Base-by-base conservation (phyloP, 1,140 invertebrate genomes). In the Sesamia nonagrioides region DNA sequence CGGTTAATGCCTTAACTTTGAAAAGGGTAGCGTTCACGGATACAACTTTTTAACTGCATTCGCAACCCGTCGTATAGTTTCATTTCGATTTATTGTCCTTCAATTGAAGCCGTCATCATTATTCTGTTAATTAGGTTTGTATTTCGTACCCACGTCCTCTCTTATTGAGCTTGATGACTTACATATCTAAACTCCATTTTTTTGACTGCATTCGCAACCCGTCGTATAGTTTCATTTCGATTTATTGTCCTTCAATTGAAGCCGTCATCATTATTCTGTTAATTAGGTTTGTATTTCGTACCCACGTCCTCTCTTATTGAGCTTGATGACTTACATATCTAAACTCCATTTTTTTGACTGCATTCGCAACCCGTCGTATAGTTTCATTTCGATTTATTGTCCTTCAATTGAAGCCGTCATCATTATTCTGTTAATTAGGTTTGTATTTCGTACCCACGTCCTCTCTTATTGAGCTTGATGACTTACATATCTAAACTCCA, bases 1-100 rank as follows among this genome's bases (percentile, higher is more conserved):
- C 18, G 21, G 21, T 58, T 66, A 66, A 66, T 42, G 37, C 37
- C 61, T 66, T 66, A 66, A 42, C 9, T 66, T 66, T 66, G 61
- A 66, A 66, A 66, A 66, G 69, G 69, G 35, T 56, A 54, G 9
- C 50, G 42, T 15, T 42, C 40, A 50, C 17, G 54, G 54, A 13
- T 42, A 2, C 11, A 56, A 40, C 50, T 58, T 56, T 11, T 40
- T 18, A 72, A 18, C n/a, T 56, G n/a, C 69, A 50, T 33, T 54
- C 21, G 33, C 27, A 72, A 72, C 27, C 35, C 48, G 9, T 35
- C n/a, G 50, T 54, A 27, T 17, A 40, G n/a, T 40, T 27, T 56
- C 17, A 52, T 69, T 56, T 37, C n/a, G 50, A 72, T 72, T 58
- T 11, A 37, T 50, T 69, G 7, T 54, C 33, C n/a, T 52, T 72